These are phyloP conservation scores for Mustela lutreola DNA, from an alignment of 2,113 vertebrate species.

Conservation along the genomic window DNA sequence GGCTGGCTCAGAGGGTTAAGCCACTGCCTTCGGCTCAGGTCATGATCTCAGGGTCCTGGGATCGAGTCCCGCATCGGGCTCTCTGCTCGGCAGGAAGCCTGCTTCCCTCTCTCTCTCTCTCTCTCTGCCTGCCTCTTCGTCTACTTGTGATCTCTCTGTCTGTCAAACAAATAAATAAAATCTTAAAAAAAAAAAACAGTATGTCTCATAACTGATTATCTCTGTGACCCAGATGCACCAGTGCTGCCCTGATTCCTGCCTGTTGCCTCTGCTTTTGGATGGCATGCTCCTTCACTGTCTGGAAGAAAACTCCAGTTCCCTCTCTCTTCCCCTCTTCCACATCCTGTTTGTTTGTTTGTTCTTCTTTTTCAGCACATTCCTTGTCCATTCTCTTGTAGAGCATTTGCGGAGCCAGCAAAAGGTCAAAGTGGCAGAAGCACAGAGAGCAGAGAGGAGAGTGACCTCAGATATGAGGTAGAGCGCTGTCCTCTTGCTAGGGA, in stretches of 20 bases:
- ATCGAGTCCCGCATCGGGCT: too few relatives aligned
- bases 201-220: background rate
- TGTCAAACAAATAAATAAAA: too few relatives aligned
- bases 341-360: background rate
- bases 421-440: background rate
- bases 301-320: background rate
- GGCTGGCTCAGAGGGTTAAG: too few relatives aligned
- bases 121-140: too few relatives aligned
- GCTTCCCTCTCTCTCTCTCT: too few relatives aligned
- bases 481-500: background rate
- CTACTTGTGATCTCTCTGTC: too few relatives aligned
- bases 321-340: background rate
- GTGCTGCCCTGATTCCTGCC: too few relatives aligned
- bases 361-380: background rate
- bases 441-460: background rate
- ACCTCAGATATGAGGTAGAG: constrained; percentile 43
- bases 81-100: too few relatives aligned
- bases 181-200: too few relatives aligned
- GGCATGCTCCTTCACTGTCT: background rate
- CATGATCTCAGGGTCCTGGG: too few relatives aligned
- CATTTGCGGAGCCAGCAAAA: background rate
- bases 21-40: too few relatives aligned
- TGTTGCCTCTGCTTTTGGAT: background rate
- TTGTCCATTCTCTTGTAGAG: background rate
- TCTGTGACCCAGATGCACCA: background rate